Evolutionary conservation across 2,113 vertebrate genomes (phyloP).

Genomic region (Bos javanicus): DNA sequence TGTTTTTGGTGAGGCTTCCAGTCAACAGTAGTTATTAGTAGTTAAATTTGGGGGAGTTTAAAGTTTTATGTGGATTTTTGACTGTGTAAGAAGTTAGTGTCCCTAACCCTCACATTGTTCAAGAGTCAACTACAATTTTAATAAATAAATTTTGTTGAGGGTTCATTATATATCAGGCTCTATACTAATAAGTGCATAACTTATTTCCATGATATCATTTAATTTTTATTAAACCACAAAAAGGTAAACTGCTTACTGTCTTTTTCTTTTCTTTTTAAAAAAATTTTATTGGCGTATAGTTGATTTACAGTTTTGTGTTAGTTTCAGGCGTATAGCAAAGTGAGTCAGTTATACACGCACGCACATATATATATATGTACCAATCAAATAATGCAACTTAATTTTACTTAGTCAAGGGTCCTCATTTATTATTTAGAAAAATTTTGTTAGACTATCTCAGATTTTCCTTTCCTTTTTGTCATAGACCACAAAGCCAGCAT

Average conservation of each 20-base stretch:
- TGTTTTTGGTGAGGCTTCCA: background rate
- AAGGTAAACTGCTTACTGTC: background rate
- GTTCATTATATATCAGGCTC: background rate
- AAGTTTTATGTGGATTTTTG: background rate
- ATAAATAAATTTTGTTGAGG: background rate
- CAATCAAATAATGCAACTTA: background rate
- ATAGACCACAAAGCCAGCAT: background rate
- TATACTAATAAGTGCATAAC: background rate
- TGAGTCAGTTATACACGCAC: background rate
- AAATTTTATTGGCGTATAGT: background rate
- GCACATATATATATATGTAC: background rate
- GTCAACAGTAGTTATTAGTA: background rate
- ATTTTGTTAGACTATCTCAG: background rate
- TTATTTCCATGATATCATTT: background rate
- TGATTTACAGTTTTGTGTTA: background rate
- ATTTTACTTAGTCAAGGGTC: background rate
- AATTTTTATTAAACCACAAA: background rate
- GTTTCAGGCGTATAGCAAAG: background rate
- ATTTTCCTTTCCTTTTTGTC: background rate
- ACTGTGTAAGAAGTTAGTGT: background rate
- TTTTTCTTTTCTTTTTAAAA: background rate
- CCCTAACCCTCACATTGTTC: background rate
- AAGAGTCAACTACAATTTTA: background rate
- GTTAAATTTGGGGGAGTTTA: background rate
- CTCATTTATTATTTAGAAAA: background rate